phyloP scores from a whole-genome alignment of 37 sponge, comb jelly and placozoan species.

The Trichoplax adhaerens region DNA sequence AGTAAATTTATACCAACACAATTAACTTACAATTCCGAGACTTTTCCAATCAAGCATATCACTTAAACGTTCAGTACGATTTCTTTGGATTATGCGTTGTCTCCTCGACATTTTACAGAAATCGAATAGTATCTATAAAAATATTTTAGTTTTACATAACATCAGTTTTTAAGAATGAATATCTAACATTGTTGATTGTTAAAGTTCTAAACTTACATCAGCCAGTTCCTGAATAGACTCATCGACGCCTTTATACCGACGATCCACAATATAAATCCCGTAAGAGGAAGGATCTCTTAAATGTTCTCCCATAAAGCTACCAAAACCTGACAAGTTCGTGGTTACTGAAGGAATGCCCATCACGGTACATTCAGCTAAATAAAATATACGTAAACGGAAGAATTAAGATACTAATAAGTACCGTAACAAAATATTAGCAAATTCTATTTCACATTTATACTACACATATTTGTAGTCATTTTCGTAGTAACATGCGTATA shows the following conservation, averaged over 20 bases:
- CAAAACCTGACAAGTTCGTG: slow-evolving; percentile 96
- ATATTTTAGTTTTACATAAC: background rate
- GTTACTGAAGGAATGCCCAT: slow-evolving; percentile 98
- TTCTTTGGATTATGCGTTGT: slow-evolving; percentile 91
- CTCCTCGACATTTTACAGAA: slow-evolving; percentile 60
- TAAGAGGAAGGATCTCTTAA: slow-evolving; percentile 81
- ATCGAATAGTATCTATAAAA: slow-evolving; percentile 54
- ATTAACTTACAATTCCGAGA: slow-evolving; percentile 42
- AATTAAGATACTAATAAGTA: too few relatives aligned
- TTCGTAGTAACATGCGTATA: too few relatives aligned
- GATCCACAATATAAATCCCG: slow-evolving; percentile 94
- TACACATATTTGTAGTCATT: too few relatives aligned
- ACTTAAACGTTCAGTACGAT: slow-evolving; percentile 89
- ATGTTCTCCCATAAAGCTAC: slow-evolving; percentile 86
- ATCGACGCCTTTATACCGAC: slow-evolving; percentile 54
- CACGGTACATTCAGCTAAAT: slow-evolving; percentile 84
- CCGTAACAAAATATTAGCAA: too few relatives aligned
- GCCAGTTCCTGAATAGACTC: slow-evolving; percentile 79
- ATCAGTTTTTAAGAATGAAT: background rate
- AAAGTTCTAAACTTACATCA: slow-evolving; percentile 6
- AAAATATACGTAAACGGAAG: background rate
- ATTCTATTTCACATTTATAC: too few relatives aligned
- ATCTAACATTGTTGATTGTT: background rate
- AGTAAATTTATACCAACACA: too few relatives aligned
- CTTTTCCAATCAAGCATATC: slow-evolving; percentile 90